Evolutionary conservation across 2,888 invertebrate species (phyloP), one percentile per base, ranked within the genome.

Genomic region (Mesochorus sp.): DNA sequence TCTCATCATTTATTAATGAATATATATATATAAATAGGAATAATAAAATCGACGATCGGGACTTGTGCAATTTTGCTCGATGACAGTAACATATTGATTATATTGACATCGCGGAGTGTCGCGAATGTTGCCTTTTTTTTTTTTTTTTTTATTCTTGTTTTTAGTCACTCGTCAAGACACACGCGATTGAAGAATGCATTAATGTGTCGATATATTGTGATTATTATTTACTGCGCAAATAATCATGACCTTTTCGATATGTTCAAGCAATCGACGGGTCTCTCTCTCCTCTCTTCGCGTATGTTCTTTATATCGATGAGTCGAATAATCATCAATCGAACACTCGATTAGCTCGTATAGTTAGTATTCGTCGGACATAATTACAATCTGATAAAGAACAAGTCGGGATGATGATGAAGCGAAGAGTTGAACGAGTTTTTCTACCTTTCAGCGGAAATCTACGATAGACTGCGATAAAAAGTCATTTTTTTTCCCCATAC

Each of bases 41-140:
- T 71, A 61, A 53, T 72, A 31, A 67, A 72, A 71, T 72, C 66
- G 61, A 26, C 34, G 66, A 55, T 66, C 34, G 37, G n/a, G n/a
- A 21, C 39, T 51, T 64, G 37, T 55, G 28, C 24, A 42, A 62
- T 39, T 12, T 37, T 12, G n/a, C 26, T 51, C 10, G 26, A 12
- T 6, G 59, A 14, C 24, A 19, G 34, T 42, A 42, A 59, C 57
- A 19, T 12, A 59, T 74, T 74, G 66, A 74, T 74, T 66, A n/a
- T n/a, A 59, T 74, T 74, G 59, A 67, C 73, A 66, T 74, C 37
- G n/a, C n/a, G 51, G 73, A 51, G n/a, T 3, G 42, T 28, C 12
- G 6, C 8, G 19, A 3, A n/a, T 26, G 4, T 44, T 28, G 24
- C 3, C 44, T n/a, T 28, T 34, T 8, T 62, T 19, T 47, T 62